A percentile compares a stretch with the other conserved stretches of the same genome.
Evolutionary conservation across 1,140 invertebrate species (phyloP).

Genomic region (Portunus trituberculatus): DNA sequence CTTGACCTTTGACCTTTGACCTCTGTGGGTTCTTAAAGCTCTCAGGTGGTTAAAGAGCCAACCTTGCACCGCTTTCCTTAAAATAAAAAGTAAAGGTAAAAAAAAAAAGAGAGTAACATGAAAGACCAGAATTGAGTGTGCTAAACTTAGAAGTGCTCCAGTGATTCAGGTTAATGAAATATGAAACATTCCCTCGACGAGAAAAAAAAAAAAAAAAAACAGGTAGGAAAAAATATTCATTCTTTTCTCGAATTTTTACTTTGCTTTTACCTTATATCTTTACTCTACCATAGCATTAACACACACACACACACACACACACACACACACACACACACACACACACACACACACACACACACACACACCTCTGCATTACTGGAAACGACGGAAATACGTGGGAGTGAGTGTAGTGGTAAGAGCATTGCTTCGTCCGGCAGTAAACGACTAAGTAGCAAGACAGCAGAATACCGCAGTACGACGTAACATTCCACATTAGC

Average conservation of each 20-base stretch:
- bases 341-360: too few relatives aligned
- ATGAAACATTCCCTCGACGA: too few relatives aligned
- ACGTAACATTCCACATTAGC: conserved; percentile 12
- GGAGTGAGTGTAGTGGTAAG: background rate
- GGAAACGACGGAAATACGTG: background rate
- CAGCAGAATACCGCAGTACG: background rate
- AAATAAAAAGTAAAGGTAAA: background rate
- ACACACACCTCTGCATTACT: too few relatives aligned
- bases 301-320: too few relatives aligned
- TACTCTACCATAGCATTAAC: too few relatives aligned
- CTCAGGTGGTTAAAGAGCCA: background rate
- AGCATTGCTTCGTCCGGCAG: background rate
- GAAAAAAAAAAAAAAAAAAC: too few relatives aligned
- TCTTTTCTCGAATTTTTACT: too few relatives aligned
- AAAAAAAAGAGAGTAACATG: background rate
- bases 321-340: too few relatives aligned
- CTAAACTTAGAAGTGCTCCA: background rate
- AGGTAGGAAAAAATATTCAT: too few relatives aligned
- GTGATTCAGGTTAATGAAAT: too few relatives aligned
- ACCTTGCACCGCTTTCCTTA: background rate
- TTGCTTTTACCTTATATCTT: too few relatives aligned
- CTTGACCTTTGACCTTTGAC: background rate
- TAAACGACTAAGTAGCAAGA: background rate
- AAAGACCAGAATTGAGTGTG: background rate
- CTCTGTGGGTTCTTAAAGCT: background rate